Evolutionary conservation across 2,113 vertebrate species (phyloP).

Genomic region (Arvicanthis niloticus): DNA sequence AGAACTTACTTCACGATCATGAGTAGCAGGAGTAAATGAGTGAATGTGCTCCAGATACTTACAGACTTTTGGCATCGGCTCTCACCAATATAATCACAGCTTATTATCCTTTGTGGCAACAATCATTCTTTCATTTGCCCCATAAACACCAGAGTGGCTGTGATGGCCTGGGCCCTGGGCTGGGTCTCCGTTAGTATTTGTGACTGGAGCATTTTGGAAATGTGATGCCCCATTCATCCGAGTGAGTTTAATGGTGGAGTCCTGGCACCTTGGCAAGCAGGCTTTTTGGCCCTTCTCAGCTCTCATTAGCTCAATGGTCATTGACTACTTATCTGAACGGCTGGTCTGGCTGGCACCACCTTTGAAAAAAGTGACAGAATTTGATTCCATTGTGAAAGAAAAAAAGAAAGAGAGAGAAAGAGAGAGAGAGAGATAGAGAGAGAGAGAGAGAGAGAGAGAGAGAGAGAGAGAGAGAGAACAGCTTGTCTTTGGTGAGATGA

Average conservation of each 20-base stretch:
- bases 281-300: conserved; percentile 54
- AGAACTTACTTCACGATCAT: neutral
- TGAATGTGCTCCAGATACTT: conserved; percentile 69
- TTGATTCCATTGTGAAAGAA: conserved; percentile 32
- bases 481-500: neutral
- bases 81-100: conserved; percentile 50
- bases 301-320: conserved; percentile 52
- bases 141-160: conserved; percentile 49
- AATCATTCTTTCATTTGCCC: conserved; percentile 61
- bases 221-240: neutral
- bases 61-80: conserved; percentile 43
- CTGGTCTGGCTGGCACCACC: conserved; percentile 63
- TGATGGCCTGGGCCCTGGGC: conserved; percentile 1
- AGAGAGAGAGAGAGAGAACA: neutral
- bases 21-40: conserved; percentile 8
- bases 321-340: conserved; percentile 61
- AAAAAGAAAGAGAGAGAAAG: neutral
- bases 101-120: conserved; percentile 58
- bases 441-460: neutral
- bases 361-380: conserved; percentile 48
- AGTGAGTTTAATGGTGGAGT: conserved; percentile 1
- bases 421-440: conserved; percentile 24
- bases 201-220: conserved; percentile 62
- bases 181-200: neutral
- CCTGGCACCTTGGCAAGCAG: conserved; percentile 13